These are phyloP conservation scores for Campoplex nolae DNA, from an alignment of 2,888 invertebrate species.

Conservation along the genomic window DNA sequence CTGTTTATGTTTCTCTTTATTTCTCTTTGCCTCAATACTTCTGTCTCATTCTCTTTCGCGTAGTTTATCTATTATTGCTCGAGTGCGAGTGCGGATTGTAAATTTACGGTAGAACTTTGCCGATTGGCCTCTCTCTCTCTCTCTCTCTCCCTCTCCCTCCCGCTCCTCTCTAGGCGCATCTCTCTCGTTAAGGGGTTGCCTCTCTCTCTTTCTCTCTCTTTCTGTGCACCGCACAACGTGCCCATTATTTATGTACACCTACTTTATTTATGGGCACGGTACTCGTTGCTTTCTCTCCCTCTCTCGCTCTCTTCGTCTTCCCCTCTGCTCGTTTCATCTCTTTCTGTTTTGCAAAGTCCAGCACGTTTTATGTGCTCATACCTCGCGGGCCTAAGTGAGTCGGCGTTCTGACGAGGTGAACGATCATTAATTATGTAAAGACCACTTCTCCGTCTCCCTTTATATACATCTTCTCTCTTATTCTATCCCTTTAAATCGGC, in stretches of 20 bases:
- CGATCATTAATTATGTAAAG: slow-evolving; percentile 71
- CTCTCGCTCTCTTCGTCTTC: slow-evolving; percentile 15
- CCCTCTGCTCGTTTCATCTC: slow-evolving; percentile 2
- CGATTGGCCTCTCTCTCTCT: slow-evolving; percentile 44
- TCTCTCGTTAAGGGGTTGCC: slow-evolving; percentile 27
- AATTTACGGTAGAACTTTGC: slow-evolving; percentile 57
- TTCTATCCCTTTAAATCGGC: slow-evolving; percentile 33
- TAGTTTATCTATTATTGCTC: slow-evolving; percentile 52
- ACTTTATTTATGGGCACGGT: slow-evolving; percentile 62
- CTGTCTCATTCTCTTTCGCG: slow-evolving; percentile 13
- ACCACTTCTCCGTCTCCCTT: slow-evolving; percentile 49
- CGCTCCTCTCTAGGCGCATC: slow-evolving; percentile 14
- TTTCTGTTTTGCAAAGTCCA: slow-evolving; percentile 42
- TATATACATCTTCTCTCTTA: not conserved
- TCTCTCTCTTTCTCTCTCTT: slow-evolving; percentile 13
- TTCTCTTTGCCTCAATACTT: not conserved
- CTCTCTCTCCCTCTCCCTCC: slow-evolving; percentile 20
- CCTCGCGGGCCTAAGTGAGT: slow-evolving; percentile 66
- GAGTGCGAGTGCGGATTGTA: slow-evolving; percentile 56
- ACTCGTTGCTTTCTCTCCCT: slow-evolving; percentile 45
- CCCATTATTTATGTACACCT: slow-evolving; percentile 66
- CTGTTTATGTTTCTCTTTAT: not conserved
- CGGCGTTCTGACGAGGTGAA: slow-evolving; percentile 67
- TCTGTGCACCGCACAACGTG: slow-evolving; percentile 43
- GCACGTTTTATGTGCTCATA: slow-evolving; percentile 54